Evolutionary conservation across 1,140 invertebrate species (phyloP), one percentile per base, ranked within the genome.

Genomic region (Hyposmocoma kahamanoa): DNA sequence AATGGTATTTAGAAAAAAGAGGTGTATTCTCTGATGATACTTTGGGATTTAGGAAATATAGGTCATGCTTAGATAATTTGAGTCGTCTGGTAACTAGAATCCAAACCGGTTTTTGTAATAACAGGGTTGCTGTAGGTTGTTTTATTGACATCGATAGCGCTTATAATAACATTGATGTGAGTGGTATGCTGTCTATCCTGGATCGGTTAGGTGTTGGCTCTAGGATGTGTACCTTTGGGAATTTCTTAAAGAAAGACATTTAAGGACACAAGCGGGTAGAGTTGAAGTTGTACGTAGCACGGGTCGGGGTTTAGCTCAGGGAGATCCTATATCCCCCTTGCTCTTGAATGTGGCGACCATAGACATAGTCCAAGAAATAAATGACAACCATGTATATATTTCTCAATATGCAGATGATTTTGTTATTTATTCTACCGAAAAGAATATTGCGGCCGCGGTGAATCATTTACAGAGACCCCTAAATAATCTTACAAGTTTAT

Each of bases 331-430:
- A 42, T 59, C 56, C 3, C 56, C 59, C 9, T 39, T 60, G 22
- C 22, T 61, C 21, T 60, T 64, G 32, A 60, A 61, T 55, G 22
- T 57, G 22, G 38, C 26, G 6, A 54, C 56, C 9, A 24, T 28
- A n/a, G 34, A 49, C 0, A 53, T 62, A n/a, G 42, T 41, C 39
- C 43, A 50, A 17, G 11, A 9, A 13, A 34, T 56, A 1, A n/a
- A n/a, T n/a, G n/a, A n/a, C n/a, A 22, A 13, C 15, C n/a, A 43
- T 32, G 46, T 54, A 22, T 22, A 13, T 9, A 21, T 50, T 10
- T 52, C 36, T 0, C 55, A 66, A 52, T 66, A 62, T 47, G 62
- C 59, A 9, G 55, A 59, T 19, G 59, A 62, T 19, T 62, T 56
- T 42, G 53, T 59, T 1, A 13, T 59, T 17, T 56, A 54, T 42